Conservation (phyloP, 2,113 vertebrate species). For the Alectura lathami region DNA sequence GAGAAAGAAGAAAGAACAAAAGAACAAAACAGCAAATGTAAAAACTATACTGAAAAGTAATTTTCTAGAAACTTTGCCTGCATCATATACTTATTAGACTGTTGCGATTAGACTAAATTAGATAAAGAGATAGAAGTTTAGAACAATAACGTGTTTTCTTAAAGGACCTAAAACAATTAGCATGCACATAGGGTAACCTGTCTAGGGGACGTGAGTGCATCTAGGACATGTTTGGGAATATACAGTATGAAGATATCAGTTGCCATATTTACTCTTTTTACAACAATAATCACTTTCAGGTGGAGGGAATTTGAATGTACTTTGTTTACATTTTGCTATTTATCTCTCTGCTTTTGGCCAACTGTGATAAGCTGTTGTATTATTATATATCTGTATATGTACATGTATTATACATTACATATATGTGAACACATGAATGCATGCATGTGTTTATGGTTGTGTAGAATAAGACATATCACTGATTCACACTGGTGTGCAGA, state of each 20-base stretch:
- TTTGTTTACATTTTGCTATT: neutral
- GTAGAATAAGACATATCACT: neutral
- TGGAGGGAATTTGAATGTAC: neutral
- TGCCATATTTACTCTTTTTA: constrained; percentile 33
- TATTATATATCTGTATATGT: neutral
- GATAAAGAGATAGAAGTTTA: constrained; percentile 24
- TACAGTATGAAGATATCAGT: constrained; percentile 12
- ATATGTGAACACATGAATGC: fast-evolving
- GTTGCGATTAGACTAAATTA: constrained; percentile 13
- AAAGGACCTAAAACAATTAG: constrained; percentile 25
- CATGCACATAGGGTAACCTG: neutral
- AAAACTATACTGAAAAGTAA: constrained; percentile 4
- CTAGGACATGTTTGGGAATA: constrained; percentile 34
- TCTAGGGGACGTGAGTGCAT: neutral
- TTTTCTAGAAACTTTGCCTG: constrained; percentile 27
- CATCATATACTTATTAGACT: neutral
- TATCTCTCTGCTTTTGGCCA: neutral
- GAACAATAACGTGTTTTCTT: constrained; percentile 32
- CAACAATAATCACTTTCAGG: constrained; percentile 33
- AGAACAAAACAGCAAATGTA: neutral
- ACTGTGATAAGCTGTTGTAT: neutral
- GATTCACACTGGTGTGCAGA: neutral
- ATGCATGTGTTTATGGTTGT: neutral
- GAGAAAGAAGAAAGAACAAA: neutral
- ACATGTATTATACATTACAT: too few species aligned